Evolutionary conservation across 2,888 invertebrate genomes (phyloP), one percentile per base, ranked within the genome.

Genomic region (Spatulosminthurus flaviceps): DNA sequence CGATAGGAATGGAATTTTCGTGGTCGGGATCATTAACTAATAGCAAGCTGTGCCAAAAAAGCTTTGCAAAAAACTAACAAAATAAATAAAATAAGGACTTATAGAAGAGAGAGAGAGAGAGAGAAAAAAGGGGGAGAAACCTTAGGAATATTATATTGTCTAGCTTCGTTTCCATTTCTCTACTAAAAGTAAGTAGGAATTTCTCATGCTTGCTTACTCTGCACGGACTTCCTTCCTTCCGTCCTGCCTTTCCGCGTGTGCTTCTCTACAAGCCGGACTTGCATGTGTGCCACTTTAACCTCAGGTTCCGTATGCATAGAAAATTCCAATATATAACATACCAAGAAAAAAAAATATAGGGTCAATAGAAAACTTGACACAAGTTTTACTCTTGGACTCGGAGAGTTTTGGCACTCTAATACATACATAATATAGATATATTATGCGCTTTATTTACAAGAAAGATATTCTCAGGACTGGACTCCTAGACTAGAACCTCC

Each of bases 21-120:
- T 74, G 74, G 74, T 22, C 74, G 60, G 74, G 74, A 74, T 74
- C 74, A 74, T 74, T 74, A 74, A 74, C 61, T 74, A 74, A 74
- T 61, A 74, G 34, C 74, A 74, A 74, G 73, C 74, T 64, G 61
- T 74, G 61, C 74, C 64, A 64, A 22, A n/a, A n/a, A 74, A 74
- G 73, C 74, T 64, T 28, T 74, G 61, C 74, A 22, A 64, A 22
- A 24, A 64, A 51, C 61, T 61, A 61, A 51, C 21, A 34, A 29
- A 74, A 28, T 29, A 34, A 71, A 42, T 9, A 19, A 26, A 19
- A 64, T 22, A 64, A 64, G 24, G 9, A 13, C 69, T 4, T 1
- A 69, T 9, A 9, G 13, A 64, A 22, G n/a, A 22, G n/a, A 7
- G n/a, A 61, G n/a, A 22, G 61, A 61, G n/a, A 22, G n/a, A 61